Base-by-base conservation (phyloP, 2,113 vertebrate species). In the Monopterus albus region DNA sequence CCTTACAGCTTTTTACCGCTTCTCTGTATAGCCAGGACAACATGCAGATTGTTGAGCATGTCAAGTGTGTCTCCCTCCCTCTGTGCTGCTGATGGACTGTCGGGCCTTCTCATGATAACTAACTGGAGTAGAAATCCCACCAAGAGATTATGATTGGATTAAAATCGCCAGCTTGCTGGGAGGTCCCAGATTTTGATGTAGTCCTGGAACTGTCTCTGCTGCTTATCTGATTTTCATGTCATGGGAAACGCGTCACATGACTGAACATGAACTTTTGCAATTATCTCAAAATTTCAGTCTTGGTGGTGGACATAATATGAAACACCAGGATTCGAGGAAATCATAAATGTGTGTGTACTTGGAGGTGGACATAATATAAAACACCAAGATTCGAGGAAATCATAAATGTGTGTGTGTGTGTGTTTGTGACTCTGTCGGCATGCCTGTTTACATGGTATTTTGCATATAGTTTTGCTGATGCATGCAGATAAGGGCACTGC, bases 381-480 rank as follows among this genome's bases (percentile, higher is more conserved):
- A 72, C 23, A 8, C 11, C 13, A 29, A 49, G 26, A 55, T 65
- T 84, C 64, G 39, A 66, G 38, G 69, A 59, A 56, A 71, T 53
- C 50, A 38, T 13, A 33, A 45, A 52, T 51, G 52, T 47, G 69
- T 73, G 47, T 51, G 52, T 47, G 69, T 73, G 47, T 12, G 66
- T 18, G 52, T 26, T 33, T 17, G 20, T 12, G 21, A 33, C 12
- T 20, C n/a, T 36, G 39, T 31, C 55, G 53, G 61, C 12, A 12
- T 45, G 81, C 20, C 23, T 40, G 52, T 60, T 45, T 42, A 42
- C n/a, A 2, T 25, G 74, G 61, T 79, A 70, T 59, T 88, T 81
- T 75, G 77, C 84, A 86, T 82, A 57, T 21, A 14, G 38, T 84
- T 87, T 50, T 84, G 87, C 90, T 88, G 90, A 91, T 40, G 66